Conservation (phyloP, 2,113 vertebrate genomes). For the Strix uralensis region DNA sequence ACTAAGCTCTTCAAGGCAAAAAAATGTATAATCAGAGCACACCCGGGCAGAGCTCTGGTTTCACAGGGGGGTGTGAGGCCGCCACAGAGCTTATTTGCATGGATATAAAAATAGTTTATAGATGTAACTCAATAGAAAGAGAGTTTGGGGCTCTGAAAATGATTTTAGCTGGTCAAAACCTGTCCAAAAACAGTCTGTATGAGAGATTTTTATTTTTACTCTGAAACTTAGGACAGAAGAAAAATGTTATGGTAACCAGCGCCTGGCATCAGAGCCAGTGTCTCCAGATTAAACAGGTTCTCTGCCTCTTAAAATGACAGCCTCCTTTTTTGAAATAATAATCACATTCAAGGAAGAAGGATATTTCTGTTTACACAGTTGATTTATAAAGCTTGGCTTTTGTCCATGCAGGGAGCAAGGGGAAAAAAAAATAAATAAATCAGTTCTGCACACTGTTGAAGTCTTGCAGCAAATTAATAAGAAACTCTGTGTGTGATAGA, state of each 20-base stretch:
- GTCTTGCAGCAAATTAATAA: background rate
- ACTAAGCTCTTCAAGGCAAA: background rate
- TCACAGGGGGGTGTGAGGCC: background rate
- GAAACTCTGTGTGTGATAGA: background rate
- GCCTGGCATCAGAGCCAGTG: background rate
- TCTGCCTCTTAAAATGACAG: background rate
- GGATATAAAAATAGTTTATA: background rate
- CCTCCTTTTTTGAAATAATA: background rate
- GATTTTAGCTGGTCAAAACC: background rate
- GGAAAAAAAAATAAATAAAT: too few relatives aligned
- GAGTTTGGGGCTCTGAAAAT: background rate
- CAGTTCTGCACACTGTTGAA: background rate
- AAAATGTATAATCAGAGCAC: background rate
- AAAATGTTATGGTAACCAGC: background rate
- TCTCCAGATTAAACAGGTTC: slow-evolving; percentile 4
- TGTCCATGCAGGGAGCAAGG: background rate
- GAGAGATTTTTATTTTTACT: background rate
- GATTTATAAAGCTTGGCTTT: background rate
- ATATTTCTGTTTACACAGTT: background rate
- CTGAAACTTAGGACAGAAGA: background rate
- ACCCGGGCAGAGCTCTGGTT: background rate
- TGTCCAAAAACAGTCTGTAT: background rate
- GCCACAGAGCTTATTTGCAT: background rate
- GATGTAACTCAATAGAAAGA: background rate
- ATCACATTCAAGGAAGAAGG: background rate